Percentiles rank a stretch among this genome's conserved stretches.
These are phyloP conservation scores for Machaerirhynchus nigripectus DNA, from an alignment of 2,113 vertebrate species.

Conservation along the genomic window DNA sequence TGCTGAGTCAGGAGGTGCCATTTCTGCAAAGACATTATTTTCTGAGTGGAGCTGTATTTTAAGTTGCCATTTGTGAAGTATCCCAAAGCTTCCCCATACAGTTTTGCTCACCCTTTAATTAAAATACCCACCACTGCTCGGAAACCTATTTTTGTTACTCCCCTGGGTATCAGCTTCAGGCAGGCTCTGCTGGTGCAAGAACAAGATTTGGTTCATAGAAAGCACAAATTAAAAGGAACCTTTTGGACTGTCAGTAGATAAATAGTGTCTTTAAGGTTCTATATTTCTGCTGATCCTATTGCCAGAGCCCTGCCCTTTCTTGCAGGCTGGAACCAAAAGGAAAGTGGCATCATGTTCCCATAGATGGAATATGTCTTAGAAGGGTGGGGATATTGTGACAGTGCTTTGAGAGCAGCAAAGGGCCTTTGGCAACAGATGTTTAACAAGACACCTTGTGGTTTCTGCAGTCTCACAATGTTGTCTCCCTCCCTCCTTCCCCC, in stretches of 20 bases:
- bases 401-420: not conserved
- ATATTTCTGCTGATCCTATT: not conserved
- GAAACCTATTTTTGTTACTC: conserved; percentile 58
- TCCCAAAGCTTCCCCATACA: conserved; percentile 15
- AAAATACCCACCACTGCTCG: conserved; percentile 40
- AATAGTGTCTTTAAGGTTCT: conserved; percentile 5
- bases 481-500: not conserved
- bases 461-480: not conserved
- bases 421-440: not conserved
- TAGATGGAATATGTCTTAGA: not conserved
- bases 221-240: conserved; percentile 46
- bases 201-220: conserved; percentile 24
- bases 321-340: not conserved
- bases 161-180: conserved; percentile 28
- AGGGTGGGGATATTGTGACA: not conserved
- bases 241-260: not conserved
- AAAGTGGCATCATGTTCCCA: not conserved
- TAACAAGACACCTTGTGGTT: not conserved
- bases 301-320: conserved; percentile 9
- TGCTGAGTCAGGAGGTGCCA: conserved; percentile 56
- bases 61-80: conserved; percentile 2
- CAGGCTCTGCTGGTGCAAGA: not conserved
- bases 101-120: conserved; percentile 59
- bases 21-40: conserved; percentile 47
- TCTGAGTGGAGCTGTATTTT: conserved; percentile 4